A percentile compares a stretch with the other conserved stretches of the same genome.
phyloP scores from a whole-genome alignment of 2,797 vertebrate genomes.

The Megaceryle alcyon region DNA sequence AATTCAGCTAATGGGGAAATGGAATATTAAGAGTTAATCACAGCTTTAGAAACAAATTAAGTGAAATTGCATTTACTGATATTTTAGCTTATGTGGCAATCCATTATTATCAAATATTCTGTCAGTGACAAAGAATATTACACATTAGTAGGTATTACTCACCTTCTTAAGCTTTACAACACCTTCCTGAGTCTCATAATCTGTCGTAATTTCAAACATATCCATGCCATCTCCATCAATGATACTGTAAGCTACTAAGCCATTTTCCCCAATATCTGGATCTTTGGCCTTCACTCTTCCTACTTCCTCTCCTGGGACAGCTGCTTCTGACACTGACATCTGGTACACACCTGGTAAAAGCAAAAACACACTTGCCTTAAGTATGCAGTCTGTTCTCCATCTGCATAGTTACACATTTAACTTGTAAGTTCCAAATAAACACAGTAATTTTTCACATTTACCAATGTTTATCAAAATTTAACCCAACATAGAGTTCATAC shows the following conservation, averaged over 20 bases:
- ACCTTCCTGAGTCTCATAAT: slow-evolving; percentile 94
- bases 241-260: slow-evolving; percentile 90
- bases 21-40: slow-evolving; percentile 74
- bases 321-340: slow-evolving; percentile 89
- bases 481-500: neutral
- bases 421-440: neutral
- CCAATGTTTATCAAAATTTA: neutral
- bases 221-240: slow-evolving; percentile 91
- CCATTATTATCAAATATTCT: slow-evolving; percentile 31
- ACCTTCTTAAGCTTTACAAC: slow-evolving; percentile 97
- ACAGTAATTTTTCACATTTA: neutral
- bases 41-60: slow-evolving; percentile 54
- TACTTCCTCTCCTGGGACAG: slow-evolving; percentile 87
- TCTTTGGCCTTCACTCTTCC: slow-evolving; percentile 94
- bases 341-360: slow-evolving; percentile 85
- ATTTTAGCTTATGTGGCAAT: slow-evolving; percentile 35
- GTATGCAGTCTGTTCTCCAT: neutral
- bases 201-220: slow-evolving; percentile 90
- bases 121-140: neutral
- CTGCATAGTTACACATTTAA: neutral
- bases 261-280: slow-evolving; percentile 93
- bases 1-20: slow-evolving; percentile 75
- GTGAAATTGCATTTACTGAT: slow-evolving; percentile 55
- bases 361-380: neutral
- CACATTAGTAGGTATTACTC: slow-evolving; percentile 25